Conservation (phyloP, 92 coral and sea anemone genomes). For the Phymanthus crucifer region DNA sequence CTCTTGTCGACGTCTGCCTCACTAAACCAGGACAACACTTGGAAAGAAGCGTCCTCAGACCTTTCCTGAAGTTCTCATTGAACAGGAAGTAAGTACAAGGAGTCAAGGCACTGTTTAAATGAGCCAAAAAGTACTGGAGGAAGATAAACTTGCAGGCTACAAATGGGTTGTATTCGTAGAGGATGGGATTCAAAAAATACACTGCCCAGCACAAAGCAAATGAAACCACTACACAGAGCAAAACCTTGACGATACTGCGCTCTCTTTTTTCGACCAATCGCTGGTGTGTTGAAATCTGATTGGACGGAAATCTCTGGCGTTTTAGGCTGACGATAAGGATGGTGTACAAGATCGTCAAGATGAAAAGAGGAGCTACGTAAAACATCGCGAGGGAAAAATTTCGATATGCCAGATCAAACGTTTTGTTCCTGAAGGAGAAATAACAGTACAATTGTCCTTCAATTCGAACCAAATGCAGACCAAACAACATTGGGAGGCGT, state of each 20-base stretch:
- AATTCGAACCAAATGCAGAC: conserved; percentile 14
- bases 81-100: conserved; percentile 35
- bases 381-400: conserved; percentile 39
- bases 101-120: conserved; percentile 58
- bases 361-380: conserved; percentile 37
- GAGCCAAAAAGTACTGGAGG: conserved; percentile 38
- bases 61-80: conserved; percentile 18
- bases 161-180: conserved; percentile 13
- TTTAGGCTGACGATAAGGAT: conserved; percentile 40
- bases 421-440: conserved; percentile 23
- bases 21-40: background rate
- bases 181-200: conserved; percentile 36
- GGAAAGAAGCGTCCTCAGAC: background rate
- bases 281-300: background rate
- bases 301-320: conserved; percentile 22
- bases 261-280: conserved; percentile 26
- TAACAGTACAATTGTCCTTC: conserved; percentile 23
- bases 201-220: conserved; percentile 49
- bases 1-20: background rate
- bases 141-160: conserved; percentile 43
- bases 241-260: conserved; percentile 44
- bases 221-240: conserved; percentile 31
- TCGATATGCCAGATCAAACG: background rate
- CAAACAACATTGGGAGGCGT: conserved; percentile 54
- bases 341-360: conserved; percentile 37